Evolutionary conservation across 2,797 vertebrate species (phyloP).

Genomic region (Cirrhinus mrigala): DNA sequence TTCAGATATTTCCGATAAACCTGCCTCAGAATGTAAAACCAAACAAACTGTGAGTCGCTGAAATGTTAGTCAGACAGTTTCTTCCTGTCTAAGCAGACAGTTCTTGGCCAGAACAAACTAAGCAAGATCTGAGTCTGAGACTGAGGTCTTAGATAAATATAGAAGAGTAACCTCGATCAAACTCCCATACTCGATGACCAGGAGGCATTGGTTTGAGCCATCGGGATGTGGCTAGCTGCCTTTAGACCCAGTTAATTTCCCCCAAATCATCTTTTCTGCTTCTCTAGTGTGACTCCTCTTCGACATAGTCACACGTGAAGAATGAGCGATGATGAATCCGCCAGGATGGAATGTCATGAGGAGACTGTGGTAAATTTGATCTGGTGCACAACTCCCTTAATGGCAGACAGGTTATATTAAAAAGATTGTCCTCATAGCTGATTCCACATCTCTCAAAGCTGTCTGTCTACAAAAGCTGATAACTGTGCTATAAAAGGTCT

Average conservation of each 20-base stretch:
- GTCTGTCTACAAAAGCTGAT: constrained; percentile 19
- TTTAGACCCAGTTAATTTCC: constrained; percentile 22
- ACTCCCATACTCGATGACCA: constrained; percentile 5
- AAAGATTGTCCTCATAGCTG: constrained; percentile 28
- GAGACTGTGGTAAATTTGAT: constrained; percentile 55
- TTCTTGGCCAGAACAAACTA: constrained; percentile 4
- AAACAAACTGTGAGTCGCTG: not conserved
- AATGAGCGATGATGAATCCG: constrained; percentile 50
- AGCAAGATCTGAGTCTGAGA: not conserved
- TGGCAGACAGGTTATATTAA: constrained; percentile 56
- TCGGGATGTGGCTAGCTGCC: constrained; percentile 11
- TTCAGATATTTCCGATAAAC: not conserved
- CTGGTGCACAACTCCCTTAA: constrained; percentile 47
- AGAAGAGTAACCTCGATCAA: constrained; percentile 9
- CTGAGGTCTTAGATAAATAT: constrained; percentile 23
- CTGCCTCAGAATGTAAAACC: not conserved
- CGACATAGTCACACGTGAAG: constrained; percentile 43
- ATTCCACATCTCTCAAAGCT: constrained; percentile 11
- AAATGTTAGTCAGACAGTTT: not conserved
- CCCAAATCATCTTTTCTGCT: constrained; percentile 31
- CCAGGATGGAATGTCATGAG: constrained; percentile 42
- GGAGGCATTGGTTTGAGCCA: constrained; percentile 24
- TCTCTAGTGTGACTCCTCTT: constrained; percentile 41
- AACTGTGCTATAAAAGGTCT: constrained; percentile 23
- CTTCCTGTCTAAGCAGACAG: not conserved